A percentile compares a stretch with the other conserved stretches of the same genome.
Evolutionary conservation across 2,797 vertebrate species (phyloP).

Genomic region (Petrocephalus sullivani): DNA sequence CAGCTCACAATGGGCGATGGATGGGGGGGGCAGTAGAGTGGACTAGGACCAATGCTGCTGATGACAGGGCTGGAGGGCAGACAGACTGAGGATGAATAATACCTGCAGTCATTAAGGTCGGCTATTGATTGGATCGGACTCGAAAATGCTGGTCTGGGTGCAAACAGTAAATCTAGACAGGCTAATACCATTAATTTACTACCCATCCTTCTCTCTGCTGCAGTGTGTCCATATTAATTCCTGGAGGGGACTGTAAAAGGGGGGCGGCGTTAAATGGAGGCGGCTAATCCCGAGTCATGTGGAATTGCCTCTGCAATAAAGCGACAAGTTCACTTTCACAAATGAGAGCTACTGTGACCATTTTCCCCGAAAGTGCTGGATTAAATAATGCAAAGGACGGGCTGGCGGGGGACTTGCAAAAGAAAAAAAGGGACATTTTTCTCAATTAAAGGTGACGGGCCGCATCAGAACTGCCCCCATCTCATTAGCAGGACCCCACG

Average conservation of each 20-base stretch:
- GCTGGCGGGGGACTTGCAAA: neutral
- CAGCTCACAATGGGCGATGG: neutral
- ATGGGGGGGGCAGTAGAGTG: neutral
- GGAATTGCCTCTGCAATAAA: constrained; percentile 26
- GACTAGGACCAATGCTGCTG: neutral
- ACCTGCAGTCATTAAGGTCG: constrained; percentile 47
- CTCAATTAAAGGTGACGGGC: constrained; percentile 31
- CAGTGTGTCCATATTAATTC: neutral
- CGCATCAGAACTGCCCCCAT: neutral
- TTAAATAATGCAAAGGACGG: neutral
- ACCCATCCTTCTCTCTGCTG: constrained; percentile 25
- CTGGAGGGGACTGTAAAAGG: neutral
- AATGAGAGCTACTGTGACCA: constrained; percentile 33
- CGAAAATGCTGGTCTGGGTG: constrained; percentile 56
- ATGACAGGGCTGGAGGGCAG: neutral
- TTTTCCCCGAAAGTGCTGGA: constrained; percentile 12
- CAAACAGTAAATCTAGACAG: constrained; percentile 41
- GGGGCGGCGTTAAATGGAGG: constrained; percentile 20
- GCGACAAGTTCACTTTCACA: constrained; percentile 33
- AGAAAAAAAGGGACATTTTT: constrained; percentile 18
- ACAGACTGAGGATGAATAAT: constrained; percentile 20
- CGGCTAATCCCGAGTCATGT: constrained; percentile 28
- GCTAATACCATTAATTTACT: constrained; percentile 27
- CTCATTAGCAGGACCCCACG: neutral
- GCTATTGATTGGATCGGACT: constrained; percentile 59